phyloP scores from a whole-genome alignment of 1,140 invertebrate species.

The Solenopsis invicta region DNA sequence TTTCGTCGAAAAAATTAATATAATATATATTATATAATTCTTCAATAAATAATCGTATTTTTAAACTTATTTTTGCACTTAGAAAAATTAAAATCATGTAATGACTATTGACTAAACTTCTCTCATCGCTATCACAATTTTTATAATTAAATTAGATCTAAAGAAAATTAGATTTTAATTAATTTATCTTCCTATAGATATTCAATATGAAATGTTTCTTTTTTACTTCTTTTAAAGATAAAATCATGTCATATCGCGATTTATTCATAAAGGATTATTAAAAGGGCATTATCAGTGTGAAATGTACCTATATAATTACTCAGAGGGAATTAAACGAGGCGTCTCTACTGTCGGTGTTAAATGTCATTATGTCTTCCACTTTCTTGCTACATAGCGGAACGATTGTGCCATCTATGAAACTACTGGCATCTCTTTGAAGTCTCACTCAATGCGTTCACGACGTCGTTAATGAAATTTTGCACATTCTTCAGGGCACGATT shows the following conservation, averaged over 20 bases:
- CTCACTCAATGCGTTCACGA: constrained; percentile 28
- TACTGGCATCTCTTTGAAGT: constrained; percentile 57
- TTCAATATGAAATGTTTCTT: constrained; percentile 22
- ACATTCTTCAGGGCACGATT: constrained; percentile 55
- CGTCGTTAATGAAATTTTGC: constrained; percentile 58
- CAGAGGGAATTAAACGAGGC: constrained; percentile 37
- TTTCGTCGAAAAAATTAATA: background rate
- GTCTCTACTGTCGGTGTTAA: constrained; percentile 40
- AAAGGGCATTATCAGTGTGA: constrained; percentile 42
- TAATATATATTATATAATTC: background rate
- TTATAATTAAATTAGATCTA: too few relatives aligned
- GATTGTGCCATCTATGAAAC: constrained; percentile 26
- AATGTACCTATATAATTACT: constrained; percentile 17
- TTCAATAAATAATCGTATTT: constrained; percentile 1
- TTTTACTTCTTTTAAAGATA: background rate
- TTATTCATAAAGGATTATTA: constrained; percentile 39
- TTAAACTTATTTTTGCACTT: background rate
- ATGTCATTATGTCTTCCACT: constrained; percentile 40
- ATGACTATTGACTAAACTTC: background rate
- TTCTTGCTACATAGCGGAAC: constrained; percentile 34
- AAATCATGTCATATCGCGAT: background rate
- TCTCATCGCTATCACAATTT: background rate
- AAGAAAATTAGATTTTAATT: background rate
- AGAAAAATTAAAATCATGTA: too few relatives aligned
- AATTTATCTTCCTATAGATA: background rate